Conservation (phyloP, 1,140 invertebrate genomes). For the Diabrotica virgifera region DNA sequence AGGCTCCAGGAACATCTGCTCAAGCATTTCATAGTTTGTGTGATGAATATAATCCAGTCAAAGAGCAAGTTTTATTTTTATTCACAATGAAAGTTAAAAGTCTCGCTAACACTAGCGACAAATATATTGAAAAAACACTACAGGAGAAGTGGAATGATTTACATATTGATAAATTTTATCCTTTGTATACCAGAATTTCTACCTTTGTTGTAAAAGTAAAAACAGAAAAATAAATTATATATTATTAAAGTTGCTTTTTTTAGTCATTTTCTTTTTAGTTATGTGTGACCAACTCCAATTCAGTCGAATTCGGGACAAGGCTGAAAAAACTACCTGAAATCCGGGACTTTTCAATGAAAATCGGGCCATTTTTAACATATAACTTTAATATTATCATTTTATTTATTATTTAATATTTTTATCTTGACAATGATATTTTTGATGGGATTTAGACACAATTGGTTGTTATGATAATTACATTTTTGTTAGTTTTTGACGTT, state of each 20-base stretch:
- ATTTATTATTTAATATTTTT: too few relatives aligned
- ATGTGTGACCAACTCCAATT: too few relatives aligned
- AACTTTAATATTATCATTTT: too few relatives aligned
- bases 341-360: too few relatives aligned
- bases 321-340: too few relatives aligned
- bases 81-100: constrained; percentile 49
- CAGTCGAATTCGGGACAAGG: too few relatives aligned
- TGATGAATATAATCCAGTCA: constrained; percentile 53
- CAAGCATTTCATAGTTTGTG: constrained; percentile 57
- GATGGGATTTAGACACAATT: too few relatives aligned
- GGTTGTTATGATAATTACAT: too few relatives aligned
- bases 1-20: constrained; percentile 48
- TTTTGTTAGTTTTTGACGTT: too few relatives aligned
- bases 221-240: constrained; percentile 4
- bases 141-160: constrained; percentile 35
- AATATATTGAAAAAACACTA: constrained; percentile 30
- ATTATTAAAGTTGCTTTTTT: not conserved
- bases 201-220: constrained; percentile 30
- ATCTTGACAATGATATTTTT: too few relatives aligned
- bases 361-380: too few relatives aligned
- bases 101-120: constrained; percentile 19
- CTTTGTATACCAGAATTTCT: constrained; percentile 40
- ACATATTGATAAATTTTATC: constrained; percentile 36
- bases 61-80: constrained; percentile 51
- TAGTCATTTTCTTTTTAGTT: too few relatives aligned